Base-by-base conservation (phyloP, 2,888 invertebrate genomes). In the Acleris holmiana region DNA sequence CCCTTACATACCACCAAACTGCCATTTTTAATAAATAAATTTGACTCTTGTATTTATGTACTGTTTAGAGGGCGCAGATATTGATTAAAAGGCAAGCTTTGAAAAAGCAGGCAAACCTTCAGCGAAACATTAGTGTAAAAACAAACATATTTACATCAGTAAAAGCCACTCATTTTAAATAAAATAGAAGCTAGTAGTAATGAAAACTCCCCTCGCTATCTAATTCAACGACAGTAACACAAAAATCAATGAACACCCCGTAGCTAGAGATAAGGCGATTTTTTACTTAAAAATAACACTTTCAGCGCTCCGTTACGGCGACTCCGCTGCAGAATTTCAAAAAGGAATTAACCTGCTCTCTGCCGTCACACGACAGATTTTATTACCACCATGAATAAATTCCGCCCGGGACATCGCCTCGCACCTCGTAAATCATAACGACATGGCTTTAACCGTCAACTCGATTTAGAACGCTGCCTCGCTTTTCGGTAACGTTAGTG, bases 341-440 rank as follows among this genome's bases (percentile, higher is more conserved):
- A 87, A 85, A 83, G 83, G 78, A 85, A 85, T 86, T 82, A 86
- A 85, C 80, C 78, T 79, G 74, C 74, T 71, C 74, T 75, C 80
- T 82, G 79, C 73, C 72, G 79, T 78, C 78, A 75, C 73, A 75
- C 82, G 85, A 84, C 85, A 85, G 88, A 90, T 89, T 91, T 90
- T 88, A 90, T 91, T 87, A 89, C 86, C 73, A 76, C 79, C 84
- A 90, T 91, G 91, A 91, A 90, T 90, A 89, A 88, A 90, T 90
- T 89, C 83, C 77, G 73, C 79, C 78, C 69, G 82, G 81, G 82
- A 83, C 79, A 73, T 71, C 73, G 79, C 75, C 82, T 75, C 69
- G 72, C 72, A 80, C 77, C 77, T 79, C 86, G 84, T 87, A 88
- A 87, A 85, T 87, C 87, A 86, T 84, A 83, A 80, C 77, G 83